Evolutionary conservation across 92 coral and sea anemone species (phyloP).

Genomic region (Meandrina meandrites): DNA sequence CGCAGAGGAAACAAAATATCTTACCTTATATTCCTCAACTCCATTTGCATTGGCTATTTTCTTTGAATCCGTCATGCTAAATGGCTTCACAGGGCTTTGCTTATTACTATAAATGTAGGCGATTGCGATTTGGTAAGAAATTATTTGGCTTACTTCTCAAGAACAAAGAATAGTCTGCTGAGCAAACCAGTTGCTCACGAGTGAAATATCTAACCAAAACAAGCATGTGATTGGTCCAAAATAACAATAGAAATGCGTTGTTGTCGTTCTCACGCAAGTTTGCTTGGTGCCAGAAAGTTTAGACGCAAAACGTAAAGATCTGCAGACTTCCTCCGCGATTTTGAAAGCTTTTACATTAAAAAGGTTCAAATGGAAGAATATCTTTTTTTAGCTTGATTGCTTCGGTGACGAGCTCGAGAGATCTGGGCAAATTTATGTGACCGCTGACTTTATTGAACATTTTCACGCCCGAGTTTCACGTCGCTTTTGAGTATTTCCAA

Average conservation of each 20-base stretch:
- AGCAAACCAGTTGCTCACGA: neutral
- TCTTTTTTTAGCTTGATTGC: neutral
- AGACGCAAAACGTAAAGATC: neutral
- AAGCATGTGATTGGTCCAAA: constrained; percentile 22
- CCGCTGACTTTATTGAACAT: neutral
- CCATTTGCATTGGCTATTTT: neutral
- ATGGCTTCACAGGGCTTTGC: neutral
- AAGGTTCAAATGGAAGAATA: neutral
- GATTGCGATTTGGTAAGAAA: neutral
- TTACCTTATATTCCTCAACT: constrained; percentile 8
- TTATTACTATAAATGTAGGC: neutral
- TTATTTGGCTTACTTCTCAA: neutral
- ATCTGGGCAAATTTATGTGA: neutral
- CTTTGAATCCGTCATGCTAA: neutral
- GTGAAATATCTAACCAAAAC: constrained; percentile 1
- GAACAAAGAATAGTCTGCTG: neutral
- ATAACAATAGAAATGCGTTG: neutral
- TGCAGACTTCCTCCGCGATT: neutral
- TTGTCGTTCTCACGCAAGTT: constrained; percentile 6
- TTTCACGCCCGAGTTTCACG: neutral
- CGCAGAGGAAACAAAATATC: neutral
- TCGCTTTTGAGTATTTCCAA: neutral
- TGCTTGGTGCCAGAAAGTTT: neutral
- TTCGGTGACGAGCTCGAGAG: neutral
- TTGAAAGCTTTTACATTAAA: neutral